Conservation (phyloP, 23 tunicate species). For the Halocynthia roretzi region DNA sequence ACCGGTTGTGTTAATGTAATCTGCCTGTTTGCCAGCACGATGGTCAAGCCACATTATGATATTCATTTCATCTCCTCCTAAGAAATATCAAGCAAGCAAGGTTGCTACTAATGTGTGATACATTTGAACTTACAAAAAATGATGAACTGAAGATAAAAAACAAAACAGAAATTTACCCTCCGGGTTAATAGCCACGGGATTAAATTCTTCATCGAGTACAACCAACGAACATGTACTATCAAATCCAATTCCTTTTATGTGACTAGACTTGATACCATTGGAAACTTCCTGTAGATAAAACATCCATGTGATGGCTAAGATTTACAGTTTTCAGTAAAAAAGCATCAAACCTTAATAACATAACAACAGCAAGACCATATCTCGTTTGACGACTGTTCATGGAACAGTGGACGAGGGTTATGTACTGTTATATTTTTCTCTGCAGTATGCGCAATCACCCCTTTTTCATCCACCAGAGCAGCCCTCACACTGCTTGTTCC, state of each 20-base stretch:
- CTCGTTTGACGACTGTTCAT: constrained; percentile 75
- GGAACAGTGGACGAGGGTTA: constrained; percentile 33
- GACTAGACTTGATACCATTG: constrained; percentile 10
- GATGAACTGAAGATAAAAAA: too few relatives aligned
- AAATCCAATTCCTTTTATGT: constrained; percentile 82
- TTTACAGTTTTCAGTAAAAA: background rate
- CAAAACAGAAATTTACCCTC: constrained; percentile 4
- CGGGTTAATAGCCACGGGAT: constrained; percentile 45
- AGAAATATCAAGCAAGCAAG: too few relatives aligned
- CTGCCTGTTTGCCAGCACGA: constrained; percentile 73
- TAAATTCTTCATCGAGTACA: constrained; percentile 46
- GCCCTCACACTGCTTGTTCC: constrained; percentile 81
- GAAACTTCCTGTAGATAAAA: constrained; percentile 22
- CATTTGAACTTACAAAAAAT: too few relatives aligned
- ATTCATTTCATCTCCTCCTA: constrained; percentile 27
- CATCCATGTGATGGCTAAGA: background rate
- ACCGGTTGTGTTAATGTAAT: constrained; percentile 39
- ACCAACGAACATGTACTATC: constrained; percentile 95
- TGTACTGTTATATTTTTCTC: constrained; percentile 32
- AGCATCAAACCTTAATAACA: constrained; percentile 8
- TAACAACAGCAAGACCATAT: constrained; percentile 66
- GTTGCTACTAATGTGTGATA: too few relatives aligned
- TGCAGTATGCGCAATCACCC: constrained; percentile 17
- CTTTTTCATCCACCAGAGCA: constrained; percentile 54
- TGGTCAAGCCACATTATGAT: constrained; percentile 99